A percentile compares a stretch with the other conserved stretches of the same genome.
phyloP scores from a whole-genome alignment of 2,888 invertebrate species.

The Eupeodes latifasciatus region DNA sequence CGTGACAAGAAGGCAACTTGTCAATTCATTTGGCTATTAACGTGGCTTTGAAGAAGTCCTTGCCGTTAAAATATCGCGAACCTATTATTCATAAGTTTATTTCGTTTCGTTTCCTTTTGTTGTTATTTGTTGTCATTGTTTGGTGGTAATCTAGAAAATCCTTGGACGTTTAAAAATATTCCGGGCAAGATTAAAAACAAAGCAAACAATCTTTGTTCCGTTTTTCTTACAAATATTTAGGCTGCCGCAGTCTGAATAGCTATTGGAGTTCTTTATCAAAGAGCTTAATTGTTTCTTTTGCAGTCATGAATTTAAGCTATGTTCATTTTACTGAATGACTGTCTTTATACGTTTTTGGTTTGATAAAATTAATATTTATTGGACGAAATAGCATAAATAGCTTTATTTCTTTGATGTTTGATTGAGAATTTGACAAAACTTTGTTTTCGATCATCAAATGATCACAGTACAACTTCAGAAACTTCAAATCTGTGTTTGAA shows the following conservation, averaged over 20 bases:
- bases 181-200: conserved; percentile 16
- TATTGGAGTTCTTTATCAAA: conserved; percentile 34
- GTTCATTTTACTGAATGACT: no score
- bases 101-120: neutral
- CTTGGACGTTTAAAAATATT: conserved; percentile 30
- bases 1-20: conserved; percentile 61
- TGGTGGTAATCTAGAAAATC: conserved; percentile 34
- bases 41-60: conserved; percentile 60
- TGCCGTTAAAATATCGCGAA: conserved; percentile 27
- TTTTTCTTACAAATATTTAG: conserved; percentile 57
- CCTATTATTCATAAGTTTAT: conserved; percentile 39
- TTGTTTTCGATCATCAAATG: no score
- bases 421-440: no score
- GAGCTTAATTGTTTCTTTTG: conserved; percentile 24
- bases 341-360: no score
- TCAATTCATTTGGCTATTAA: conserved; percentile 69
- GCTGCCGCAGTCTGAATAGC: conserved; percentile 43
- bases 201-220: conserved; percentile 12
- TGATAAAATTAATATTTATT: no score
- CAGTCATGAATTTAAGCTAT: neutral
- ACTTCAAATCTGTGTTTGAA: no score
- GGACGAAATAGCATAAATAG: no score
- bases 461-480: no score
- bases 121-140: conserved; percentile 27
- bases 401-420: no score